Conservation (phyloP, 2,888 invertebrate species). For the Erebia ligea region DNA sequence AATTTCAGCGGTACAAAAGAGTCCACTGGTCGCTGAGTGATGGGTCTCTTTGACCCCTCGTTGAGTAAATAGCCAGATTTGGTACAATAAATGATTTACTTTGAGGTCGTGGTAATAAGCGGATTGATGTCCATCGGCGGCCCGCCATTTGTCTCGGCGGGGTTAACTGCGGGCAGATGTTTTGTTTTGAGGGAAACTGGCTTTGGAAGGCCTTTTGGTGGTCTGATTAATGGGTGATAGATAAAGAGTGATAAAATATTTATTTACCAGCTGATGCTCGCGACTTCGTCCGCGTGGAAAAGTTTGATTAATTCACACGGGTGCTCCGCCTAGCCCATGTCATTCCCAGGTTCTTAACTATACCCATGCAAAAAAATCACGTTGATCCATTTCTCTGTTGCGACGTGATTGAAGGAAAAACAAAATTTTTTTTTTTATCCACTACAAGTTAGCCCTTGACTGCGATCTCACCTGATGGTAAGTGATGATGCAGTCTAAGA, state of each 20-base stretch:
- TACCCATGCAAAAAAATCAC: no score
- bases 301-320: no score
- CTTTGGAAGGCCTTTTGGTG: constrained; percentile 10
- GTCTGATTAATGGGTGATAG: constrained; percentile 12
- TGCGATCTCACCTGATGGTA: no score
- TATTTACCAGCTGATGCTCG: no score
- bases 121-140: constrained; percentile 70
- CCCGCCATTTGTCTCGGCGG: constrained; percentile 68
- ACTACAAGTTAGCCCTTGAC: no score
- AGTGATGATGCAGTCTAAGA: no score
- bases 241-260: neutral
- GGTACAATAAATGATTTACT: constrained; percentile 79
- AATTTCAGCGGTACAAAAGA: constrained; percentile 34
- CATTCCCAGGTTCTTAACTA: no score
- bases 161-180: constrained; percentile 42
- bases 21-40: constrained; percentile 53
- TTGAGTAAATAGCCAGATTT: constrained; percentile 74
- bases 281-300: no score
- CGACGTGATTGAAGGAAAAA: no score
- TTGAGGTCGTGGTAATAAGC: constrained; percentile 73
- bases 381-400: no score
- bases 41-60: constrained; percentile 65
- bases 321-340: no score
- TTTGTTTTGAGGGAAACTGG: constrained; percentile 35
- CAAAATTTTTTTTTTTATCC: no score